phyloP scores from a whole-genome alignment of 30 jellyfish, hydroid and myxozoan species.

The Phacellophora camtschatica region DNA sequence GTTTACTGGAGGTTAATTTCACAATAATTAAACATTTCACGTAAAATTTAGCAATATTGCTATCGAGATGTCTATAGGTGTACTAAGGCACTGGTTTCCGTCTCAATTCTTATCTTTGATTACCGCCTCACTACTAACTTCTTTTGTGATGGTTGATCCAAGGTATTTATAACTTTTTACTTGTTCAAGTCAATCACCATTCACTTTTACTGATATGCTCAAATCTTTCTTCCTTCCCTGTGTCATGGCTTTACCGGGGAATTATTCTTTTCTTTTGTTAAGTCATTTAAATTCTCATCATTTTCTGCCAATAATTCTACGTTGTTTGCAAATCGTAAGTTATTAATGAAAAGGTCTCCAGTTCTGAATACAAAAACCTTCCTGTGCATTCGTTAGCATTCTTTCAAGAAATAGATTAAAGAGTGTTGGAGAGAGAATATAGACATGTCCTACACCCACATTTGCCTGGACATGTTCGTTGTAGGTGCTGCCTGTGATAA shows the following conservation, averaged over 20 bases:
- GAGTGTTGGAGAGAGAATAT: conserved; percentile 36
- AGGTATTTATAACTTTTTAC: conserved; percentile 33
- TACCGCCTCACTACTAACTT: conserved; percentile 8
- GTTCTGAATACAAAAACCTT: conserved; percentile 13
- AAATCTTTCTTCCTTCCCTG: conserved; percentile 8
- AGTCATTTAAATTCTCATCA: conserved; percentile 8
- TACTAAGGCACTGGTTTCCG: conserved; percentile 33
- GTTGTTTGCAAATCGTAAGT: conserved; percentile 50
- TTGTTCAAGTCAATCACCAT: conserved; percentile 12
- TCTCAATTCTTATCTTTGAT: conserved; percentile 19
- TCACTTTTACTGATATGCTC: conserved; percentile 2
- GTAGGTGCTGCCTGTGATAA: conserved; percentile 14
- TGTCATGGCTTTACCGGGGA: conserved; percentile 21
- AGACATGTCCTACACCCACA: conserved; percentile 60
- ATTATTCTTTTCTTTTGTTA: conserved; percentile 17
- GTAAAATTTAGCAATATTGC: too few species aligned
- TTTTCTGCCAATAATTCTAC: conserved; percentile 10
- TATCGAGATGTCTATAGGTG: not conserved
- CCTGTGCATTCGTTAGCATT: conserved; percentile 25
- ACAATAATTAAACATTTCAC: too few species aligned
- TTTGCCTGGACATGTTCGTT: conserved; percentile 29
- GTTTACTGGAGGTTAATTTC: too few species aligned
- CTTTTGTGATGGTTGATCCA: conserved; percentile 44
- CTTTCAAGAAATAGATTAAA: conserved; percentile 41
- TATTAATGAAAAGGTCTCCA: not conserved